These are phyloP conservation scores for Spea hammondii DNA, from an alignment of 2,797 vertebrate species.

Conservation along the genomic window DNA sequence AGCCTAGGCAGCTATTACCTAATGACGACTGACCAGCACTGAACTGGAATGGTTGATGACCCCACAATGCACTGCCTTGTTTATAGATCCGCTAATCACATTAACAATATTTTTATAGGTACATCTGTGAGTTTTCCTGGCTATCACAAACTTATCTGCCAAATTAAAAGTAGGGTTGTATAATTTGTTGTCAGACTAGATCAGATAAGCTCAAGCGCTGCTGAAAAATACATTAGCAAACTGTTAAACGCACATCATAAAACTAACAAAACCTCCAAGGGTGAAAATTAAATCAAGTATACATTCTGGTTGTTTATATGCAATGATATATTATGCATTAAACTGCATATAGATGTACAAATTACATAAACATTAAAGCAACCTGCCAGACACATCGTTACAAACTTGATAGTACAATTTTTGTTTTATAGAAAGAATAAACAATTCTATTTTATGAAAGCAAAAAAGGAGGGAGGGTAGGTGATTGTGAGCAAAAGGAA, in stretches of 20 bases:
- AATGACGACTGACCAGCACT: too few species aligned
- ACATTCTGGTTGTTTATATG: background rate
- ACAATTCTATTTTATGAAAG: background rate
- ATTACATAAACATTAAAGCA: background rate
- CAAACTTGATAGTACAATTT: background rate
- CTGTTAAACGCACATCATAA: background rate
- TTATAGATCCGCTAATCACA: too few species aligned
- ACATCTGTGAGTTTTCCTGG: too few species aligned
- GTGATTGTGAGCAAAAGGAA: slow-evolving; percentile 14
- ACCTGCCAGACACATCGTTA: background rate
- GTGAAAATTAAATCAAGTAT: background rate
- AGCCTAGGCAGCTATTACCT: too few species aligned
- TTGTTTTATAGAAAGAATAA: background rate
- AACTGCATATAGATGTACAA: background rate
- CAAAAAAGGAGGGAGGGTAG: slow-evolving; percentile 5
- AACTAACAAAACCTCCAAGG: background rate
- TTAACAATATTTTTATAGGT: too few species aligned
- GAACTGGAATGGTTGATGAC: too few species aligned
- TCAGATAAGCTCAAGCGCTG: background rate
- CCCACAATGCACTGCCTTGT: too few species aligned
- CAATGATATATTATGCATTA: background rate
- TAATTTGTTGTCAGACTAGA: too few species aligned
- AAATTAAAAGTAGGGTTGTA: too few species aligned
- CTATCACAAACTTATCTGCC: too few species aligned
- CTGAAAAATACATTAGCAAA: background rate